Base-by-base conservation (phyloP, 2,888 invertebrate genomes). In the Plemyria rubiginata region DNA sequence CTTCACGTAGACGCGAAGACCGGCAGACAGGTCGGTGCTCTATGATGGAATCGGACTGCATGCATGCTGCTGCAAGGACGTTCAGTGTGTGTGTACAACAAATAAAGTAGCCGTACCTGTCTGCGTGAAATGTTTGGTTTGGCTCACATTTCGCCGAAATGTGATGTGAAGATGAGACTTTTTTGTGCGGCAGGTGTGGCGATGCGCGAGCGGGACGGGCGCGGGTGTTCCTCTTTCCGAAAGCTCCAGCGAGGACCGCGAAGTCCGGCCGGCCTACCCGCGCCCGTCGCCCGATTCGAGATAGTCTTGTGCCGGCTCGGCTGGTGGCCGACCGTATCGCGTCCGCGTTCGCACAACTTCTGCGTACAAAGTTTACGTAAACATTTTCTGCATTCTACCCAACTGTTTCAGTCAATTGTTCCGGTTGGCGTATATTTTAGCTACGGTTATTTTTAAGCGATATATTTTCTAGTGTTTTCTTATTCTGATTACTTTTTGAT, bases 111-210 rank as follows among this genome's bases (percentile, higher is more conserved):
- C 79, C 72, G 76, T 87, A 86, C 57, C 56, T 74, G 71, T 60
- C 52, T 72, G 70, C 75, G 75, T 81, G 76, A 80, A 82, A 80
- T 85, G 77, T 89, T 86, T 84, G 80, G 80, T 83, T 84, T 81
- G 80, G 84, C 78, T 87, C 79, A 80, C 77, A 82, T 89, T 91
- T 92, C 90, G 88, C 68, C 89, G 90, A 92, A 92, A 87, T 85
- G 81, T 82, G 81, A n/a, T n/a, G n/a, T n/a, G n/a, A n/a, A 28
- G 41, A 28, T 82, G 82, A 84, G 85, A 82, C 81, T 86, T 85
- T 88, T 91, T 87, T 78, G 79, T 72, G 74, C 76, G 78, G 85
- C 89, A 87, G 87, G 88, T 89, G 89, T 87, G 77, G 78, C 83
- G 79, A 76, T 83, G 90, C 76, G 84, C 73, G 89, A 90, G 88